Percentiles rank a stretch among this genome's conserved stretches.
Evolutionary conservation across 1,140 invertebrate genomes (phyloP).

Genomic region (Macrosteles quadrilineatus): DNA sequence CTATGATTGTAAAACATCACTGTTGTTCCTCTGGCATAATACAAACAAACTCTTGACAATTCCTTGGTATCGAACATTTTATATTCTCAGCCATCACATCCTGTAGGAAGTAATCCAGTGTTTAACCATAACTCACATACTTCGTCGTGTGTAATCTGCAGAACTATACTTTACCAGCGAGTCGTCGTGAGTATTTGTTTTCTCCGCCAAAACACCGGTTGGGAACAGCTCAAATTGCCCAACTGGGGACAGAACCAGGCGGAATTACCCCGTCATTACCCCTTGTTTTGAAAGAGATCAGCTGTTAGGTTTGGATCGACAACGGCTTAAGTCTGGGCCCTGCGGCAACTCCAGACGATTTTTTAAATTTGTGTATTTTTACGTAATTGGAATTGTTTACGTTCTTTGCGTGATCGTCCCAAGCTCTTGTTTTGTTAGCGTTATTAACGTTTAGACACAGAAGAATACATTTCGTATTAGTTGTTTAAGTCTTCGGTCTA

Average conservation of each 20-base stretch:
- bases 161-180: slow-evolving; percentile 13
- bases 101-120: too few relatives aligned
- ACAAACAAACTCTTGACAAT: too few relatives aligned
- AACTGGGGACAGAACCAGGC: slow-evolving; percentile 17
- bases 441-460: not conserved
- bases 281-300: slow-evolving; percentile 22
- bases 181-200: not conserved
- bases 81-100: too few relatives aligned
- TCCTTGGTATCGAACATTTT: too few relatives aligned
- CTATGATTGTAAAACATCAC: too few relatives aligned
- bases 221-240: slow-evolving; percentile 6
- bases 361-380: not conserved
- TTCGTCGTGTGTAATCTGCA: too few relatives aligned
- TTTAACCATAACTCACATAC: too few relatives aligned
- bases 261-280: slow-evolving; percentile 19
- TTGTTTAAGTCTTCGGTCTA: not conserved
- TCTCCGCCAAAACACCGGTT: not conserved
- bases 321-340: not conserved
- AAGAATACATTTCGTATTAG: not conserved
- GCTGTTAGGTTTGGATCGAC: not conserved
- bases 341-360: not conserved
- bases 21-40: too few relatives aligned
- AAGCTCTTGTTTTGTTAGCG: not conserved
- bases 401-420: not conserved
- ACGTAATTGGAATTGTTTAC: not conserved